phyloP scores from a whole-genome alignment of 2,113 vertebrate species.

The Ploceus nigricollis region DNA sequence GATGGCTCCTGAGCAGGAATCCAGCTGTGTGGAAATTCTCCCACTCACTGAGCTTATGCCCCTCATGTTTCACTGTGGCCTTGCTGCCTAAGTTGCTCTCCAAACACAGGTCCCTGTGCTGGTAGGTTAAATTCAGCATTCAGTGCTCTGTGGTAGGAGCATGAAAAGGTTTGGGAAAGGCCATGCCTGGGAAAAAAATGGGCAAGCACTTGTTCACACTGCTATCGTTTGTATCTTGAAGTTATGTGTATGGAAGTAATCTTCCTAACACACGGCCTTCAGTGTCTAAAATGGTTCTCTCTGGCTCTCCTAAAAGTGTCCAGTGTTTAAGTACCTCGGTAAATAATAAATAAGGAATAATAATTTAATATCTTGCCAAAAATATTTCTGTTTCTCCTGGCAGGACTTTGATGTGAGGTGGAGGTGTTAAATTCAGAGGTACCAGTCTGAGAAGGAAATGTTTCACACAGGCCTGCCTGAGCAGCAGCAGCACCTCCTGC shows the following conservation, averaged over 20 bases:
- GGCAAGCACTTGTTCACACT: background rate
- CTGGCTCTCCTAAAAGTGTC: background rate
- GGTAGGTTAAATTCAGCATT: background rate
- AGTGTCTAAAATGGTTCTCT: background rate
- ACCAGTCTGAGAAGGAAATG: background rate
- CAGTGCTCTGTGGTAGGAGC: background rate
- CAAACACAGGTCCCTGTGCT: background rate
- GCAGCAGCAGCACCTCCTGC: background rate
- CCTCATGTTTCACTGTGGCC: background rate
- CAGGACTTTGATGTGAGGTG: background rate
- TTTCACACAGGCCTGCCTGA: background rate
- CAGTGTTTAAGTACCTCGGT: background rate
- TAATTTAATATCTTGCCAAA: background rate
- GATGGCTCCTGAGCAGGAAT: background rate
- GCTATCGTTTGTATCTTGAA: background rate
- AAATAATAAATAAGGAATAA: conserved; percentile 21
- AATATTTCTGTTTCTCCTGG: background rate
- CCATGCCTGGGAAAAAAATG: background rate
- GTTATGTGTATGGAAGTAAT: background rate
- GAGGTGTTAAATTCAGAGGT: background rate
- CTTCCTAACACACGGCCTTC: background rate
- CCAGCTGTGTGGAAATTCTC: background rate
- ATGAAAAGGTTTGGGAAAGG: background rate
- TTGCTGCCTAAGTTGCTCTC: background rate
- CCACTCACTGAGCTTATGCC: background rate